A percentile compares a stretch with the other conserved stretches of the same genome.
These are phyloP conservation scores for Eristalis intricaria DNA, from an alignment of 2,888 invertebrate genomes.

Conservation along the genomic window DNA sequence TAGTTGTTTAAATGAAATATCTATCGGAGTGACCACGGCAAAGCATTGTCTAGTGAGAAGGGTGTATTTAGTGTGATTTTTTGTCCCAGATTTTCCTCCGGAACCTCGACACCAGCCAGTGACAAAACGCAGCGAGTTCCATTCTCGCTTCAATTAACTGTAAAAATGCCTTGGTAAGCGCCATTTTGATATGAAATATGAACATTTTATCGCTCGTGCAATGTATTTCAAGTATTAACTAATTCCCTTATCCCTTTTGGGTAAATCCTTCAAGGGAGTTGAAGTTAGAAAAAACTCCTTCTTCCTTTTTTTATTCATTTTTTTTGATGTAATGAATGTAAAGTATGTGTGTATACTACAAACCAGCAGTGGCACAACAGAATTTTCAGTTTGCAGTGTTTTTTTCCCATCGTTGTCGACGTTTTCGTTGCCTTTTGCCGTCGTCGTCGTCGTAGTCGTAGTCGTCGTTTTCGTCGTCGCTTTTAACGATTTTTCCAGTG, in stretches of 20 bases:
- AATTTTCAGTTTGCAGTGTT: constrained; percentile 57
- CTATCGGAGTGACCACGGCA: constrained; percentile 21
- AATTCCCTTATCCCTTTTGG: neutral
- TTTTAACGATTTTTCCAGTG: constrained; percentile 81
- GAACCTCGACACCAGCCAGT: neutral
- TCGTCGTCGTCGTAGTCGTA: neutral
- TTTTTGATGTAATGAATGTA: constrained; percentile 24
- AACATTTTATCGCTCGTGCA: constrained; percentile 4
- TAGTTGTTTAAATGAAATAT: constrained; percentile 21
- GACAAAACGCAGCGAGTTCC: neutral
- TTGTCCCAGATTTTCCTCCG: constrained; percentile 23
- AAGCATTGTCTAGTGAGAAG: constrained; percentile 29
- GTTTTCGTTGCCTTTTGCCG: neutral
- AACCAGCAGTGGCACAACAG: constrained; percentile 60
- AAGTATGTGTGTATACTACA: constrained; percentile 75
- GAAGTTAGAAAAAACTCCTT: constrained; percentile 40
- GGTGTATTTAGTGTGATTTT: constrained; percentile 12
- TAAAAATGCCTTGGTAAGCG: constrained; percentile 74
- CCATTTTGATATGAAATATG: constrained; percentile 72
- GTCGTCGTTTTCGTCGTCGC: constrained; percentile 63
- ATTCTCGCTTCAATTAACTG: constrained; percentile 25
- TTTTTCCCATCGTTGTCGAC: constrained; percentile 29
- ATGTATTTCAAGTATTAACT: constrained; percentile 47
- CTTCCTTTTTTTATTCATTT: neutral
- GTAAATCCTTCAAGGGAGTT: neutral